These are phyloP conservation scores for Eptesicus fuscus DNA, from an alignment of 2,113 vertebrate species.

Conservation along the genomic window DNA sequence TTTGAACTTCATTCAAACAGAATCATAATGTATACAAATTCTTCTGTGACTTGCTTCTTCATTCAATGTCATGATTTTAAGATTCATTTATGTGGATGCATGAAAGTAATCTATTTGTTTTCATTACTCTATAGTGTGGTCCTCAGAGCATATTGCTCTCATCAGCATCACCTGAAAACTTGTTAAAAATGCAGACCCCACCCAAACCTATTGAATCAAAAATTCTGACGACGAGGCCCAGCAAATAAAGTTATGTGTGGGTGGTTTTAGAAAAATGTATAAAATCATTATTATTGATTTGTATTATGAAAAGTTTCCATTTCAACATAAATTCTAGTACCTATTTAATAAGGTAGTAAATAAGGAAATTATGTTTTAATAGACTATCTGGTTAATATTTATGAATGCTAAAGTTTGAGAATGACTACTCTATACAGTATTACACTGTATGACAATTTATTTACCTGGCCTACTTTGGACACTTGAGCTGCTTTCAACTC, in stretches of 20 bases:
- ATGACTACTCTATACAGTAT: background rate
- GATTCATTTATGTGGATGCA: background rate
- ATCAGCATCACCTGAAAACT: background rate
- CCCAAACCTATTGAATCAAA: background rate
- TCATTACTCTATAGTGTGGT: background rate
- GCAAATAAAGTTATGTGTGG: background rate
- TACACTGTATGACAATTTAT: background rate
- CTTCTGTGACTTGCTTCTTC: background rate
- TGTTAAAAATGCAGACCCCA: background rate
- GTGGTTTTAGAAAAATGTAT: background rate
- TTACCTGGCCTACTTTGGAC: background rate
- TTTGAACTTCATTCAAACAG: background rate
- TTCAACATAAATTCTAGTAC: background rate
- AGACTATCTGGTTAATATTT: background rate
- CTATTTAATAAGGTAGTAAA: background rate
- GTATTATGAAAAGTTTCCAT: slow-evolving; percentile 14
- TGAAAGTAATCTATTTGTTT: background rate
- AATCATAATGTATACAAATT: background rate
- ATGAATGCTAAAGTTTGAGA: background rate
- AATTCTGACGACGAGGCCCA: background rate
- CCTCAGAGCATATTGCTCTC: background rate
- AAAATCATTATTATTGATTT: slow-evolving; percentile 1
- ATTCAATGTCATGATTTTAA: background rate
- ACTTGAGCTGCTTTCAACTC: background rate
- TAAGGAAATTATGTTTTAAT: background rate